Evolutionary conservation across 2,797 vertebrate genomes (phyloP).

Genomic region (Poeciliopsis gracilis): DNA sequence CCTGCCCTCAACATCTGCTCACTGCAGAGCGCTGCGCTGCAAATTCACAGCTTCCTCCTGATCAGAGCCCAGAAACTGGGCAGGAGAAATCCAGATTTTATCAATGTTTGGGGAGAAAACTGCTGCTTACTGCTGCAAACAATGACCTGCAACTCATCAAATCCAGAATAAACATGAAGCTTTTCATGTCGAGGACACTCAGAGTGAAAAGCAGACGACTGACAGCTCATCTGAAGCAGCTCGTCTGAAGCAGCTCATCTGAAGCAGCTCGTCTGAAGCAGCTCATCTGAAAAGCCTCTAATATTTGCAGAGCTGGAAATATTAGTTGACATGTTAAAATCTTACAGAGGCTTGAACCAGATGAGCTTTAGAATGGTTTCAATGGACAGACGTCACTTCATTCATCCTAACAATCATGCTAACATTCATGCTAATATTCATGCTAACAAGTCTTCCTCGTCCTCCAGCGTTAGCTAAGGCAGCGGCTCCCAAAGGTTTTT

Average conservation of each 20-base stretch:
- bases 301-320: neutral
- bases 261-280: neutral
- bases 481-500: too few species aligned
- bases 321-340: neutral
- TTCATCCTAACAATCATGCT: neutral
- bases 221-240: neutral
- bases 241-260: neutral
- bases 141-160: neutral
- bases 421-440: too few species aligned
- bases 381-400: neutral
- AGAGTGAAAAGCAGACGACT: neutral
- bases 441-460: neutral
- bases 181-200: neutral
- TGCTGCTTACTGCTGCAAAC: neutral
- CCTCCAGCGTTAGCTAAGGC: neutral
- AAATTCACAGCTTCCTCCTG: neutral
- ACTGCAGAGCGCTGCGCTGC: neutral
- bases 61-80: neutral
- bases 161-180: neutral
- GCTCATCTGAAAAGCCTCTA: neutral
- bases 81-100: neutral
- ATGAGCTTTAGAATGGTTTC: neutral
- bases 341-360: neutral
- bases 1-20: slow-evolving; percentile 66
- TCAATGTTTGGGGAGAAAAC: neutral